phyloP scores from a whole-genome alignment of 2,888 invertebrate species.

The Erebia aethiops region DNA sequence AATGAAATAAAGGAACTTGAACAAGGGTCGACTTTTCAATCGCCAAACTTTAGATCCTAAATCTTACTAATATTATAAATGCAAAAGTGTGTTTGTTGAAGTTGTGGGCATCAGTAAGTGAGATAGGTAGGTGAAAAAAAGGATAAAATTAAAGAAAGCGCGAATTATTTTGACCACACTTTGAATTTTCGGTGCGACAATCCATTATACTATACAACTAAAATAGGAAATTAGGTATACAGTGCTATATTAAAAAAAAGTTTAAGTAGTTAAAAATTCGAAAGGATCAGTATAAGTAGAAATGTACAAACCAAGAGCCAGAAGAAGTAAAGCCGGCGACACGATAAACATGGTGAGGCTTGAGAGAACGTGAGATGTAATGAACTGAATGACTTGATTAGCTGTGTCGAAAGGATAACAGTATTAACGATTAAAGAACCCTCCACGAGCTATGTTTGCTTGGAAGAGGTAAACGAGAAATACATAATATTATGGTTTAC shows the following conservation, averaged over 20 bases:
- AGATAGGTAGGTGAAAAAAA: too few relatives aligned
- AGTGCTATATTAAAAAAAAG: neutral
- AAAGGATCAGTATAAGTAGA: neutral
- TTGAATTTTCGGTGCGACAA: too few relatives aligned
- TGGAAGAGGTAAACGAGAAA: slow-evolving; percentile 44
- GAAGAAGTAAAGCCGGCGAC: slow-evolving; percentile 49
- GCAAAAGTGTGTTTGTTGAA: too few relatives aligned
- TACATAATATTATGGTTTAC: too few relatives aligned
- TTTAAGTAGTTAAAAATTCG: neutral
- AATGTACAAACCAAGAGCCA: slow-evolving; percentile 56
- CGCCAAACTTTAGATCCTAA: too few relatives aligned
- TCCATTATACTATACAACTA: too few relatives aligned
- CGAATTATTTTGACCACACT: too few relatives aligned
- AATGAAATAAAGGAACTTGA: too few relatives aligned
- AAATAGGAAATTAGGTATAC: neutral
- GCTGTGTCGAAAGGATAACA: slow-evolving; percentile 54
- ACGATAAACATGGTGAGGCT: slow-evolving; percentile 59
- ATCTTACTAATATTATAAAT: too few relatives aligned
- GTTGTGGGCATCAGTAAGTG: too few relatives aligned
- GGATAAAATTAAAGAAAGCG: too few relatives aligned
- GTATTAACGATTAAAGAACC: slow-evolving; percentile 41
- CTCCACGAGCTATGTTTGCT: slow-evolving; percentile 17
- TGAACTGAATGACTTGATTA: slow-evolving; percentile 67
- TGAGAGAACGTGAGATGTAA: slow-evolving; percentile 53
- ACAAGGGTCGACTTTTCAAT: too few relatives aligned